These are phyloP conservation scores for Plagiodera versicolora DNA, from an alignment of 2,888 invertebrate genomes.

Conservation along the genomic window DNA sequence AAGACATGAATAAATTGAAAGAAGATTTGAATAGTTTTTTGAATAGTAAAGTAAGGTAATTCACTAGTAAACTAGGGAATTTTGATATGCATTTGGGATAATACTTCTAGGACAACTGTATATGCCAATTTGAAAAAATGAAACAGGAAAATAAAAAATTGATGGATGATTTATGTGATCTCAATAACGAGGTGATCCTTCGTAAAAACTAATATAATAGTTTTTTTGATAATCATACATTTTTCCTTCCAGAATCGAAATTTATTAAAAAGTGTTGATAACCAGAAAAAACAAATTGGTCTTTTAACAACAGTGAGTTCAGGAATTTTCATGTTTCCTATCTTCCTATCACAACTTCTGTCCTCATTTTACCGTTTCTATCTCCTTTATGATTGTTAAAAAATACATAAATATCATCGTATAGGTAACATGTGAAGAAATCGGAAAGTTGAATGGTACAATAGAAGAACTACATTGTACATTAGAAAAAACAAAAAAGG, in stretches of 20 bases:
- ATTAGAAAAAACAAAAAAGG: constrained; percentile 29
- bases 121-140: constrained; percentile 22
- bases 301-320: constrained; percentile 34
- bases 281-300: constrained; percentile 28
- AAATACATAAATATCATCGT: neutral
- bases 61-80: neutral
- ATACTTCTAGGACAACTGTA: constrained; percentile 24
- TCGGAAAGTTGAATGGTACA: constrained; percentile 33
- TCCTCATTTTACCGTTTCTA: neutral
- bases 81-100: neutral
- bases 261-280: constrained; percentile 32
- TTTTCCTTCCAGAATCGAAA: constrained; percentile 38
- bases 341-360: neutral
- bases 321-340: neutral
- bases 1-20: constrained; percentile 25
- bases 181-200: constrained; percentile 37
- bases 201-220: neutral
- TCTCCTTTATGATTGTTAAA: neutral
- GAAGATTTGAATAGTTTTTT: constrained; percentile 22
- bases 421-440: constrained; percentile 37
- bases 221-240: neutral
- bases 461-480: constrained; percentile 36
- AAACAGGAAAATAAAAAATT: constrained; percentile 31
- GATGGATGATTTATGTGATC: constrained; percentile 25
- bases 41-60: constrained; percentile 26